phyloP scores from a whole-genome alignment of 2,797 vertebrate species.

The Parambassis ranga region DNA sequence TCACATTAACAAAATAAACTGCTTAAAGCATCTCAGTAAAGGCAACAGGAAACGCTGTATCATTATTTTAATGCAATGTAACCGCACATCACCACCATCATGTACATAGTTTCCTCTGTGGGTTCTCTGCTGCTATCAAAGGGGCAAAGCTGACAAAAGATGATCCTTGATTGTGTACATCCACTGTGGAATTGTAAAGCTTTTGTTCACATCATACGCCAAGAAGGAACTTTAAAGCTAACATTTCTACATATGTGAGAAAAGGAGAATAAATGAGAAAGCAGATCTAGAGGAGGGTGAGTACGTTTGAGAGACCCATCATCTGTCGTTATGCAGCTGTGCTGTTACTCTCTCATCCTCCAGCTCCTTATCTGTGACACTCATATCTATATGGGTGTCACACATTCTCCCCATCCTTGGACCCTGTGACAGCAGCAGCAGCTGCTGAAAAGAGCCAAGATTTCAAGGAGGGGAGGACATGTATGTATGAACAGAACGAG shows the following conservation, averaged over 20 bases:
- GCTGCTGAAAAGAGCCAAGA: conserved; percentile 16
- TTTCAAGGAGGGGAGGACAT: conserved; percentile 8
- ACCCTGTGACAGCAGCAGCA: conserved; percentile 37
- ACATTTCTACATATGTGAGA: conserved; percentile 9
- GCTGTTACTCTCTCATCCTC: conserved; percentile 37
- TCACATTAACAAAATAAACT: background rate
- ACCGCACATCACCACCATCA: background rate
- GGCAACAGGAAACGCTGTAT: conserved; percentile 1
- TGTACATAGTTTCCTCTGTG: background rate
- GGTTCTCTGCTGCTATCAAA: conserved; percentile 2
- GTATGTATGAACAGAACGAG: background rate
- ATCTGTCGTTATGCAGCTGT: conserved; percentile 31
- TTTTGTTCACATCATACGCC: no score
- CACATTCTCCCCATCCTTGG: conserved; percentile 29
- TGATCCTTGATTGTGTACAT: background rate
- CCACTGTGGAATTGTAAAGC: background rate
- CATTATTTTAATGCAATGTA: conserved; percentile 4
- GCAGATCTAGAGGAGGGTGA: conserved; percentile 3
- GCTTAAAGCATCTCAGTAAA: background rate
- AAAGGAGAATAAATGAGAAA: conserved; percentile 7
- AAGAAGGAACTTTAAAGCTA: background rate
- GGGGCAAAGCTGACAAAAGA: background rate
- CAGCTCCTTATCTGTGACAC: conserved; percentile 50
- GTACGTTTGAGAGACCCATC: conserved; percentile 31
- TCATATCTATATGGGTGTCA: conserved; percentile 61